Conservation (phyloP, 2,113 vertebrate genomes). For the Chlorodrepanis virens region DNA sequence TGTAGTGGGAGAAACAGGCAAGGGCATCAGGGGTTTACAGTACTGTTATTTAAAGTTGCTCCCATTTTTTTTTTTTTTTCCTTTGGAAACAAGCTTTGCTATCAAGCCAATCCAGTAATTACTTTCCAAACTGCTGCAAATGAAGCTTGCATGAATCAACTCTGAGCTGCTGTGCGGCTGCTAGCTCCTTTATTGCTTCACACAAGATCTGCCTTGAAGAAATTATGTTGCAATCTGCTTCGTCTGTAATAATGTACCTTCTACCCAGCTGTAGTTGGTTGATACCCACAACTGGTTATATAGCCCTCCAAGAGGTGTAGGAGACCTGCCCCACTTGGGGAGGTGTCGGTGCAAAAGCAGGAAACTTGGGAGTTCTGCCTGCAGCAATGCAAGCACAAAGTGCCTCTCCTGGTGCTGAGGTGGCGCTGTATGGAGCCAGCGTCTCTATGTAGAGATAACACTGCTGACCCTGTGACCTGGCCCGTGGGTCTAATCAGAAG, state of each 20-base stretch:
- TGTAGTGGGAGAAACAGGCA: not conserved
- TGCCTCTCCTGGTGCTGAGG: not conserved
- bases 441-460: rapidly evolving
- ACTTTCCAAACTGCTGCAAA: not conserved
- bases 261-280: not conserved
- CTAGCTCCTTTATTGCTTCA: not conserved
- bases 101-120: not conserved
- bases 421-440: not conserved
- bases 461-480: not conserved
- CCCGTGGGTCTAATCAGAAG: not conserved
- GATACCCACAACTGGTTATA: not conserved
- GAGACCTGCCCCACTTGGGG: not conserved
- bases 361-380: not conserved
- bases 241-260: not conserved
- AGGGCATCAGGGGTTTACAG: not conserved
- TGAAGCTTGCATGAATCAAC: not conserved
- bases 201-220: not conserved
- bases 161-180: not conserved
- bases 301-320: not conserved
- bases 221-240: not conserved
- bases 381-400: not conserved
- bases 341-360: not conserved
- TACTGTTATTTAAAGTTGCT: not conserved
- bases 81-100: not conserved
- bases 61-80: rapidly evolving